phyloP scores from a whole-genome alignment of 2,888 invertebrate genomes.

The Diabrotica balteata region DNA sequence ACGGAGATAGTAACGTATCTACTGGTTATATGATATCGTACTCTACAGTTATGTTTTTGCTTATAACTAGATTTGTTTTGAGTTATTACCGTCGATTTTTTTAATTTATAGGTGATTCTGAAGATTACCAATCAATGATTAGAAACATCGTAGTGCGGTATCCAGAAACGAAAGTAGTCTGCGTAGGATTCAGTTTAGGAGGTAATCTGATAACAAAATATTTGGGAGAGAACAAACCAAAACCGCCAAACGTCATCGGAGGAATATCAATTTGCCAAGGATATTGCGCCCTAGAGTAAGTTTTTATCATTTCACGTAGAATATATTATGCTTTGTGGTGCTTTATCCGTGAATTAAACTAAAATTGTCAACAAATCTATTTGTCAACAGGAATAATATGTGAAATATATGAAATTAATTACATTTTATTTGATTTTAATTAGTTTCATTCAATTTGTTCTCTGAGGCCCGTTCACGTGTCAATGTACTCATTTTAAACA shows the following conservation, averaged over 20 bases:
- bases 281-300: constrained; percentile 88
- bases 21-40: too few relatives aligned
- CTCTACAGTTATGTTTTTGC: too few relatives aligned
- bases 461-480: too few relatives aligned
- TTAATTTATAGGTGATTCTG: constrained; percentile 77
- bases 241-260: constrained; percentile 73
- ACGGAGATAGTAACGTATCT: too few relatives aligned
- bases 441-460: neutral
- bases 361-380: too few relatives aligned
- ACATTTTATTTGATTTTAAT: neutral
- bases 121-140: constrained; percentile 86
- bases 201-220: constrained; percentile 94
- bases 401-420: neutral
- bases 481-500: too few relatives aligned
- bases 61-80: too few relatives aligned
- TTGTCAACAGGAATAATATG: too few relatives aligned
- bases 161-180: constrained; percentile 78
- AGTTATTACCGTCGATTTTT: too few relatives aligned
- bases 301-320: neutral
- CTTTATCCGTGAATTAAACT: too few relatives aligned
- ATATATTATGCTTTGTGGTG: too few relatives aligned
- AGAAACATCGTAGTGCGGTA: constrained; percentile 75
- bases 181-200: constrained; percentile 92
- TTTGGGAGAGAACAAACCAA: constrained; percentile 77
- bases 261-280: constrained; percentile 95